Base-by-base conservation (phyloP, 2,888 invertebrate genomes). In the Atrina japonica region DNA sequence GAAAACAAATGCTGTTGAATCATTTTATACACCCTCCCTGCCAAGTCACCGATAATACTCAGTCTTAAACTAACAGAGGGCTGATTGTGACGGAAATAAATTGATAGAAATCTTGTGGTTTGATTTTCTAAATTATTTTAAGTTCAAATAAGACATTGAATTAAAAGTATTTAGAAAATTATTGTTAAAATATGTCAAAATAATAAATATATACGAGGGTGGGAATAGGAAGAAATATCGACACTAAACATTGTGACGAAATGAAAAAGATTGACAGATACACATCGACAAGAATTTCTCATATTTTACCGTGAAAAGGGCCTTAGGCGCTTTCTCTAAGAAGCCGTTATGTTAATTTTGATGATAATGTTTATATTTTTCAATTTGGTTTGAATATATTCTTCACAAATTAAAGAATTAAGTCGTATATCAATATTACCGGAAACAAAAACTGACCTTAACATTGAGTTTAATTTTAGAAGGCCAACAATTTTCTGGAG, bases 401-500 rank as follows among this genome's bases (percentile, higher is more conserved):
- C 35, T 35, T 5, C 11, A 35, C 35, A 35, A 35, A 7, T 35
- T 11, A 35, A 56, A 40, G n/a, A 35, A 40, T 9, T 56, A 40
- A 35, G 56, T 35, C 18, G 21, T 56, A 14, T 18, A 16, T 11
- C 40, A 11, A 2, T 23, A 16, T 56, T 23, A 7, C 29, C 14
- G 40, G 40, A 56, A 35, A 16, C 23, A 7, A 14, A 1, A 16
- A 30, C 2, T 56, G 67, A 65, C 81, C 81, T 77, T 81, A 41
- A 78, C 80, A 65, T 78, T 80, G 70, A 14, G 9, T 7, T 14
- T 25, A 43, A 18, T 43, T 9, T 35, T n/a, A 29, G 45, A 56
- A 61, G 53, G 25, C 86, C 83, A 86, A 87, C 84, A 59, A 72
- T 25, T 64, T 56, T 11, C 25, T 23, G 70, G 72, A 75, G 80